Percentiles rank a stretch among this genome's conserved stretches.
Conservation (phyloP, 2,888 invertebrate species). For the Conops quadrifasciatus region DNA sequence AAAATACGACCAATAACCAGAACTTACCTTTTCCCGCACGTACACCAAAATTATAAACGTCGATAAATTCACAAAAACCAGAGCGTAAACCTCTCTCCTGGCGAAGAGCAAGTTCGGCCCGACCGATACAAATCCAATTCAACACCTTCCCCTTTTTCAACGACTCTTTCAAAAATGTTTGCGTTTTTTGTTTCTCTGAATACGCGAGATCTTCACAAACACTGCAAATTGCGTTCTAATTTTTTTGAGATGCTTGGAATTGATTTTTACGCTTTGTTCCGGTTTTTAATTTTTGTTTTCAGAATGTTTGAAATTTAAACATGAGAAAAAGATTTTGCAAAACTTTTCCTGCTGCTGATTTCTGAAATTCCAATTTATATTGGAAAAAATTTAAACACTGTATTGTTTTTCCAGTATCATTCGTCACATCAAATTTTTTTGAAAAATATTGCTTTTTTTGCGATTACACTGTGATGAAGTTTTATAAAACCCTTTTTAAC, state of each 20-base stretch:
- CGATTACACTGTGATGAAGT: background rate
- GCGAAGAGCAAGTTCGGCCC: no score
- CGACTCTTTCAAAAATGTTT: background rate
- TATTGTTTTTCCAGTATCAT: background rate
- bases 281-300: background rate
- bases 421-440: background rate
- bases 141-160: background rate
- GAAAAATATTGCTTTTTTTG: constrained; percentile 5
- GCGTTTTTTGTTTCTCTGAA: background rate
- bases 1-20: no score
- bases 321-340: constrained; percentile 33
- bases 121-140: no score
- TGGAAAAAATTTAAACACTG: background rate
- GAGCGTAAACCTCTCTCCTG: no score
- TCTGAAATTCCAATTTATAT: background rate
- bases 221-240: constrained; percentile 2
- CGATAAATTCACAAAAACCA: no score
- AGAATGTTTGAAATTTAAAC: background rate
- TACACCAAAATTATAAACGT: no score
- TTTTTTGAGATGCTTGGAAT: background rate
- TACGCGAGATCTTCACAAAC: background rate
- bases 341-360: constrained; percentile 25
- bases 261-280: background rate
- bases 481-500: constrained; percentile 7
- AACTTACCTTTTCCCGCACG: no score